Evolutionary conservation across 2,113 vertebrate genomes (phyloP), one percentile per base, ranked within the genome.

Genomic region (Ophiodon elongatus): DNA sequence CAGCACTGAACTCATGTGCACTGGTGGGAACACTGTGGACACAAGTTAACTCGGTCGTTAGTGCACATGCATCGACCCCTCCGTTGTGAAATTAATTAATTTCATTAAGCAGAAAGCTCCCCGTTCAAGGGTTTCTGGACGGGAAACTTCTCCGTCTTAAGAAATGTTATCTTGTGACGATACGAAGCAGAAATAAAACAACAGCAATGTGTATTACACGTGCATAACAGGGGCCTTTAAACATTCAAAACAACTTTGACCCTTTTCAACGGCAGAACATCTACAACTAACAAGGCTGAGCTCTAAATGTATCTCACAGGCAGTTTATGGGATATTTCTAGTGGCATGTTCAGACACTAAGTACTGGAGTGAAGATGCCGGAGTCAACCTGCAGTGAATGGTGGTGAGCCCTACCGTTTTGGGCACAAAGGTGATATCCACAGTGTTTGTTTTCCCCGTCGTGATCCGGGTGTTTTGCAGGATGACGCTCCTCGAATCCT

Each of bases 381-480:
- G n/a, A n/a, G 8, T 76, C 1, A 25, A 47, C 19, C 25, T 14
- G 1, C 25, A 23, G 15, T 33, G 25, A 41, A 45, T 1, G 9
- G 27, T 11, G 31, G 25, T 43, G 47, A 45, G 25, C 37, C 94
- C 0, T 95, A 99, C 97, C 75, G 92, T 96, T 88, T 88, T 97
- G 85, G 97, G 96, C 84, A 93, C 87, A 93, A 97, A 98, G 27
- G 94, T 85, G 77, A 97, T 96, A 75, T 97, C 94, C 7, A 94
- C 77, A 86, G 91, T 92, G 81, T 95, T 96, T n/a, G 93, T 92
- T 37, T 90, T 91, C 69, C 96, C 95, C 4, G 90, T 91, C 19
- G 89, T 85, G 90, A 97, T 96, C 82, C 93, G 79, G 41, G 94
- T 92, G 82, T 96, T 96, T 65, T 96, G 92, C 41, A 95, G 77